phyloP scores from a whole-genome alignment of 2,888 invertebrate genomes.

The Tuta absoluta region DNA sequence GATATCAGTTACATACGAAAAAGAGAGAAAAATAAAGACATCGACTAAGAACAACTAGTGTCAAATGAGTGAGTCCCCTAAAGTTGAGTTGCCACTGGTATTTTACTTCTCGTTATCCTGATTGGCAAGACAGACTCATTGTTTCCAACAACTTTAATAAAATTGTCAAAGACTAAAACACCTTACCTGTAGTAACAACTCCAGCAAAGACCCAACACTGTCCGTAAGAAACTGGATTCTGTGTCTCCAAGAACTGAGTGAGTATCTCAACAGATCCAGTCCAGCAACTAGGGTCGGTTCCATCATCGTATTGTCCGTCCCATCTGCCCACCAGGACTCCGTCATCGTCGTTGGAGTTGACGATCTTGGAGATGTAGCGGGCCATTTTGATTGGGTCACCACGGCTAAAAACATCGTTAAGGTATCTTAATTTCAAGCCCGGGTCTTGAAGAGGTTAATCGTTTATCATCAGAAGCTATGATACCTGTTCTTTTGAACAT shows the following conservation, averaged over 20 bases:
- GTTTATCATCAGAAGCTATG: too few relatives aligned
- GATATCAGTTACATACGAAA: too few relatives aligned
- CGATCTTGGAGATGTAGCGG: constrained; percentile 87
- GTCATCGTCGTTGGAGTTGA: constrained; percentile 87
- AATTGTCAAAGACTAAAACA: background rate
- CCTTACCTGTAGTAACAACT: constrained; percentile 87
- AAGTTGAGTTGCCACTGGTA: too few relatives aligned
- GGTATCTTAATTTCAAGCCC: background rate
- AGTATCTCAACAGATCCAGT: constrained; percentile 90
- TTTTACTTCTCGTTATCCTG: too few relatives aligned
- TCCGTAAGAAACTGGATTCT: constrained; percentile 87
- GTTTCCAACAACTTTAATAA: too few relatives aligned
- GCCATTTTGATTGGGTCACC: constrained; percentile 87
- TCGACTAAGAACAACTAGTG: too few relatives aligned
- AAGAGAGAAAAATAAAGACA: too few relatives aligned
- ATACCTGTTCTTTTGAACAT: too few relatives aligned
- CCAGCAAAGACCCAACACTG: constrained; percentile 96
- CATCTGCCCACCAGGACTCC: constrained; percentile 87
- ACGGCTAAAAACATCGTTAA: constrained; percentile 59
- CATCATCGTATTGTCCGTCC: constrained; percentile 88
- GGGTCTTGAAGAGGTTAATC: background rate
- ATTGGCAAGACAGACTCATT: too few relatives aligned
- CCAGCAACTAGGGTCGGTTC: constrained; percentile 89
- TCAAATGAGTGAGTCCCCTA: too few relatives aligned
- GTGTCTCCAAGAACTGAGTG: constrained; percentile 84